phyloP scores from a whole-genome alignment of 1,140 invertebrate genomes.

The Chironomus striatipennis region DNA sequence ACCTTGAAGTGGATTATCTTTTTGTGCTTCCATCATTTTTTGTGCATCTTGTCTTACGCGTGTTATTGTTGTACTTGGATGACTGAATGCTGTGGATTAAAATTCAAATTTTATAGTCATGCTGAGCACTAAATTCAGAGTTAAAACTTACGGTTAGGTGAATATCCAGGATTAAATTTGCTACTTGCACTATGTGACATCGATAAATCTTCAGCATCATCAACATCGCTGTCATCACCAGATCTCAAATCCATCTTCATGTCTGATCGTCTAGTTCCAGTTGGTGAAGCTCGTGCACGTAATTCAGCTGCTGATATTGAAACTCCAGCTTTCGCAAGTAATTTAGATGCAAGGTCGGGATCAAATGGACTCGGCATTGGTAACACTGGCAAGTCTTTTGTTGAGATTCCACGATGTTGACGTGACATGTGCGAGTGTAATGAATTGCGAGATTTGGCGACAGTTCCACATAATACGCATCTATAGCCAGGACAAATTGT shows the following conservation, averaged over 20 bases:
- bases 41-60: conserved; percentile 44
- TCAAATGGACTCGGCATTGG: conserved; percentile 87
- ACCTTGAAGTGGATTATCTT: conserved; percentile 41
- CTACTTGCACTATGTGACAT: conserved; percentile 40
- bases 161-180: conserved; percentile 32
- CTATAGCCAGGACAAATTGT: conserved; percentile 84
- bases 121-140: not conserved
- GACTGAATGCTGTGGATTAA: conserved; percentile 44
- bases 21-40: conserved; percentile 50
- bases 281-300: conserved; percentile 70
- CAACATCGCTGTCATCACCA: conserved; percentile 34
- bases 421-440: conserved; percentile 87
- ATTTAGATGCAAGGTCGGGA: conserved; percentile 71
- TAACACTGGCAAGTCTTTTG: conserved; percentile 80
- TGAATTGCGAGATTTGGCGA: conserved; percentile 83
- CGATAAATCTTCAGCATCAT: conserved; percentile 74
- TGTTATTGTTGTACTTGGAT: conserved; percentile 49
- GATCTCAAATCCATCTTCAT: conserved; percentile 59
- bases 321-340: conserved; percentile 76
- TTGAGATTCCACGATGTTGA: conserved; percentile 83
- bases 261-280: conserved; percentile 67
- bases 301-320: conserved; percentile 77
- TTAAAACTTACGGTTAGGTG: not conserved
- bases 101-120: conserved; percentile 27
- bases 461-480: conserved; percentile 83